These are phyloP conservation scores for Heterodera filipjevi DNA, from an alignment of 2,888 invertebrate genomes.

Conservation along the genomic window DNA sequence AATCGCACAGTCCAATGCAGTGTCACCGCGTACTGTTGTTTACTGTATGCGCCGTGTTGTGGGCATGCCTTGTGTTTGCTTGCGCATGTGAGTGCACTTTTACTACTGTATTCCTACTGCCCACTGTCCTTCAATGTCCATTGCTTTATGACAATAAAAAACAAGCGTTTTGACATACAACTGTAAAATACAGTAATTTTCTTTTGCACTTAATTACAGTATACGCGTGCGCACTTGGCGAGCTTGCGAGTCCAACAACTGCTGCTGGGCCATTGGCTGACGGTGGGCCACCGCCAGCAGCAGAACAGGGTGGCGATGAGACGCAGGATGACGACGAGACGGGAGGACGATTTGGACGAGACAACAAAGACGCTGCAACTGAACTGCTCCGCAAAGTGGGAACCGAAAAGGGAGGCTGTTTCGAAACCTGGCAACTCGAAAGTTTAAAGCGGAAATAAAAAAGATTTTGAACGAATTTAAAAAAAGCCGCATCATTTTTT, in stretches of 20 bases:
- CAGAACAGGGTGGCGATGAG: neutral
- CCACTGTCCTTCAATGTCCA: neutral
- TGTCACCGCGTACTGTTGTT: neutral
- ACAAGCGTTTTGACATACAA: no score
- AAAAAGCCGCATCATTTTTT: no score
- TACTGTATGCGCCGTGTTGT: neutral
- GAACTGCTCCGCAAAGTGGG: constrained; percentile 4
- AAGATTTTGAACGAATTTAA: no score
- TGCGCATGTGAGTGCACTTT: neutral
- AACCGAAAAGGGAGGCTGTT: neutral
- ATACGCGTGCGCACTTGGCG: neutral
- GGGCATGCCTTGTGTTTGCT: neutral
- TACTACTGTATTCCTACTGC: no score
- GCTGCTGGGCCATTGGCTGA: neutral
- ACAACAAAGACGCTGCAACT: neutral
- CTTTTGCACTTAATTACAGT: neutral
- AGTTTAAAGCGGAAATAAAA: no score
- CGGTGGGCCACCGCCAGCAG: neutral
- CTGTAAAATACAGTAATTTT: neutral
- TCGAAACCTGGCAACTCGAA: neutral
- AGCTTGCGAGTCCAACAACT: neutral
- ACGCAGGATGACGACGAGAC: neutral
- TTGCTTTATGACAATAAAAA: no score
- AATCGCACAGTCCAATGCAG: neutral
- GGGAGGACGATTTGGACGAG: neutral